Percentiles rank a stretch among this genome's conserved stretches.
Conservation (phyloP, 2,113 vertebrate genomes). For the Cercocebus atys region DNA sequence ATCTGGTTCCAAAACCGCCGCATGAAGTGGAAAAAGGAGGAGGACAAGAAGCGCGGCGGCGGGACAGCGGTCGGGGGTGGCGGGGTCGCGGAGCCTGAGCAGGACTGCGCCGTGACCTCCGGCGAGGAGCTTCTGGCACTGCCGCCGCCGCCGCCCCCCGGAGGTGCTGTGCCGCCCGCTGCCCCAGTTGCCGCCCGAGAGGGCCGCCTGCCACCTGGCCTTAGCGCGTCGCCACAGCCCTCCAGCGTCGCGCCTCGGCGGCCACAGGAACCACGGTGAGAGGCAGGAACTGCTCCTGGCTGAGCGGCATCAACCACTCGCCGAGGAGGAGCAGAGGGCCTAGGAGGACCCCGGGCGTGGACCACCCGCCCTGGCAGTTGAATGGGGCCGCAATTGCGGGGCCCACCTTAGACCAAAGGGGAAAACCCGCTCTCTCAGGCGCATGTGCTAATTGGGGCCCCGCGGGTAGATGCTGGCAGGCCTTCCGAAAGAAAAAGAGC, state of each 20-base stretch:
- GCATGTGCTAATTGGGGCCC: rapidly evolving
- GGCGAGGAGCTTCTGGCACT: constrained; percentile 87
- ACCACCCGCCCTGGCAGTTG: neutral
- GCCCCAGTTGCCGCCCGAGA: constrained; percentile 69
- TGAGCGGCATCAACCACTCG: neutral
- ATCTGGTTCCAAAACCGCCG: constrained; percentile 98
- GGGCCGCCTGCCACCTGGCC: constrained; percentile 79
- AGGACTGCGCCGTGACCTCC: constrained; percentile 94
- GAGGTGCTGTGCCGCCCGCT: neutral
- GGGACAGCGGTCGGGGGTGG: neutral
- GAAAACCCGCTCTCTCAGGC: neutral
- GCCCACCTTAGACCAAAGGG: neutral
- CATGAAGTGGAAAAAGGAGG: constrained; percentile 99
- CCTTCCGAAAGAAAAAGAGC: neutral
- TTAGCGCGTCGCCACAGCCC: constrained; percentile 83
- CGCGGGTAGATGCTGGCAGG: neutral
- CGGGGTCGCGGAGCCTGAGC: constrained; percentile 88
- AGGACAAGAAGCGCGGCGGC: constrained; percentile 91
- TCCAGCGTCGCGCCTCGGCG: constrained; percentile 66
- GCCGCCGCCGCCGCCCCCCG: neutral
- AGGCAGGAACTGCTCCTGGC: neutral
- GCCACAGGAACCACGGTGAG: constrained; percentile 83
- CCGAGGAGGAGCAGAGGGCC: neutral
- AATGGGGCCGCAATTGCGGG: no score
- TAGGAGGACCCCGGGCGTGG: neutral